Evolutionary conservation across 2,797 vertebrate species (phyloP).

Genomic region (Zalophus californianus): DNA sequence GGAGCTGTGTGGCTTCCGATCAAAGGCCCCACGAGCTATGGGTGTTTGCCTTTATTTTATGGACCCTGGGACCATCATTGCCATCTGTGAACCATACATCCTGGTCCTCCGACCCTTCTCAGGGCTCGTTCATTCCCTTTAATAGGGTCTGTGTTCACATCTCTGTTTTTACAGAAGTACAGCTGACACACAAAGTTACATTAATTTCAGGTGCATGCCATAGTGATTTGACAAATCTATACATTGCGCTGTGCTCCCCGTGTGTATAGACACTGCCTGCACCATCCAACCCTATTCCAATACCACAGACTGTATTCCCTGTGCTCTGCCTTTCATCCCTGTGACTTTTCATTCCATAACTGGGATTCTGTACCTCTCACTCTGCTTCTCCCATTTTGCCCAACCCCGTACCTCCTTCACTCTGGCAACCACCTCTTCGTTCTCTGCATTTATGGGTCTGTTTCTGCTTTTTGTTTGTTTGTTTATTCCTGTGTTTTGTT

Average conservation of each 20-base stretch:
- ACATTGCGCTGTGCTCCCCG: not conserved
- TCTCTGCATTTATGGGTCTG: not conserved
- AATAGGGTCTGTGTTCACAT: not conserved
- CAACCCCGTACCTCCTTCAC: rapidly evolving
- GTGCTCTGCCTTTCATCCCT: no score
- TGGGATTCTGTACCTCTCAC: not conserved
- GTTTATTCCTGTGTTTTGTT: not conserved
- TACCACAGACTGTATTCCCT: no score
- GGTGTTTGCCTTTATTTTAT: no score
- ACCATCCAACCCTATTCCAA: no score
- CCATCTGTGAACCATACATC: not conserved
- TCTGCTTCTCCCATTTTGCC: not conserved
- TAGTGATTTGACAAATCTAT: not conserved
- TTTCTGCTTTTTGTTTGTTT: not conserved
- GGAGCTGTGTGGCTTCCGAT: not conserved
- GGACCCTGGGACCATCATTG: not conserved
- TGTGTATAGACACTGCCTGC: not conserved
- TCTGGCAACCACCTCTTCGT: not conserved
- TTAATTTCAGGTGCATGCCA: not conserved
- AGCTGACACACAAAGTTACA: not conserved
- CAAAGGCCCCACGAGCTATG: not conserved
- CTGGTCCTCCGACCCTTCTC: not conserved
- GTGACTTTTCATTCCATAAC: not conserved
- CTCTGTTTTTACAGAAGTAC: not conserved
- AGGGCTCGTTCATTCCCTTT: not conserved